A percentile compares a stretch with the other conserved stretches of the same genome.
These are phyloP conservation scores for Phasia obesa DNA, from an alignment of 2,888 invertebrate species.

Conservation along the genomic window DNA sequence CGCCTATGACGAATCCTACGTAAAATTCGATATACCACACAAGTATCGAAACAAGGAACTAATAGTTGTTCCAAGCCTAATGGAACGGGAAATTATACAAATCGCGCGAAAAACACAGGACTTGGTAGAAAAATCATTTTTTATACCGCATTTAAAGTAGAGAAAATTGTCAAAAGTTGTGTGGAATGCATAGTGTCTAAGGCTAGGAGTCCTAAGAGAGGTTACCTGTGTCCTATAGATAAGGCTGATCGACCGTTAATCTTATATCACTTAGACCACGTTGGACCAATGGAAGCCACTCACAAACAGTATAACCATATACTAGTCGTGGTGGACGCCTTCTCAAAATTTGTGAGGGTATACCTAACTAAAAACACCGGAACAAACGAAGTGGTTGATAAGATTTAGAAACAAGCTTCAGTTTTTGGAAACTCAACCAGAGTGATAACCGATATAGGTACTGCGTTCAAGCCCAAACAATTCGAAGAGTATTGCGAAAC, in stretches of 20 bases:
- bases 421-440: no score
- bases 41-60: not conserved
- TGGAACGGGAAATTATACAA: not conserved
- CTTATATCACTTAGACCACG: not conserved
- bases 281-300: not conserved
- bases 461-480: not conserved
- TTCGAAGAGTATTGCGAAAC: constrained; percentile 1
- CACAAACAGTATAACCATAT: not conserved
- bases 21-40: not conserved
- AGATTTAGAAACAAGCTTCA: no score
- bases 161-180: not conserved
- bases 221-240: no score
- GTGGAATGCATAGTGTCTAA: not conserved
- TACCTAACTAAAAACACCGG: no score
- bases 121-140: not conserved
- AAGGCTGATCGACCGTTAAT: no score
- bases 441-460: not conserved
- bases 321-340: no score
- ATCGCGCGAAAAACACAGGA: not conserved
- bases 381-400: no score
- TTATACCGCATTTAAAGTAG: no score
- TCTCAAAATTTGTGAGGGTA: no score
- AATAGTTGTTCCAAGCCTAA: not conserved
- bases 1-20: not conserved
- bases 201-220: no score